These are phyloP conservation scores for Aelia acuminata DNA, from an alignment of 2,888 invertebrate species.

Conservation along the genomic window DNA sequence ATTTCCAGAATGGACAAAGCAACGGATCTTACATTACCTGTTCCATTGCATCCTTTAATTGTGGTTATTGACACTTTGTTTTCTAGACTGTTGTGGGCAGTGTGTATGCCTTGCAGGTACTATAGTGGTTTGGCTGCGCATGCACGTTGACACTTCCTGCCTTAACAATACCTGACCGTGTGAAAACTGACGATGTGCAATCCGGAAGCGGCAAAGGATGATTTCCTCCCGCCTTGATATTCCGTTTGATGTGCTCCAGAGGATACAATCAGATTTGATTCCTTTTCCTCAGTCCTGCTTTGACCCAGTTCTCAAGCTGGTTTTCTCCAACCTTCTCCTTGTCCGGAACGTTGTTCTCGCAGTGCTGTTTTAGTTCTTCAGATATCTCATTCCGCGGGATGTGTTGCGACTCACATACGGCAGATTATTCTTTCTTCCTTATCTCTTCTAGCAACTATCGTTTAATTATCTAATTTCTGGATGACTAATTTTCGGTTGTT, in stretches of 20 bases:
- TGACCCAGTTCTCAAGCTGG: background rate
- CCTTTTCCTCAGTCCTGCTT: background rate
- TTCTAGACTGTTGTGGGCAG: too few species aligned
- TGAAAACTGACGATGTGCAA: background rate
- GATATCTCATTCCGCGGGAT: background rate
- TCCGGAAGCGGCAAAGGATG: conserved; percentile 5
- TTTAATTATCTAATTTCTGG: background rate
- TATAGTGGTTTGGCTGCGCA: background rate
- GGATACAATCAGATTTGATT: background rate
- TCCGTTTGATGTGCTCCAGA: background rate
- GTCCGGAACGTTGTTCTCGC: too few species aligned
- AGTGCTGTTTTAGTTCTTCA: background rate
- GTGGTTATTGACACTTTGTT: too few species aligned
- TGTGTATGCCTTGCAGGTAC: background rate
- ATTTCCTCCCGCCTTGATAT: background rate
- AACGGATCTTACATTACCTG: background rate
- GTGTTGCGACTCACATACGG: background rate
- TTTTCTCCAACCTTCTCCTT: background rate
- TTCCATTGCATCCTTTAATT: too few species aligned
- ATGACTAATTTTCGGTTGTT: background rate
- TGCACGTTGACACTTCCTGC: background rate
- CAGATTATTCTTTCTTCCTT: background rate
- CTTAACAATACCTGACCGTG: background rate
- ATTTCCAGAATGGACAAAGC: background rate
- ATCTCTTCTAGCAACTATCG: background rate